Evolutionary conservation across 2,888 invertebrate genomes (phyloP).

Genomic region (Rambutsinella grinnellia): DNA sequence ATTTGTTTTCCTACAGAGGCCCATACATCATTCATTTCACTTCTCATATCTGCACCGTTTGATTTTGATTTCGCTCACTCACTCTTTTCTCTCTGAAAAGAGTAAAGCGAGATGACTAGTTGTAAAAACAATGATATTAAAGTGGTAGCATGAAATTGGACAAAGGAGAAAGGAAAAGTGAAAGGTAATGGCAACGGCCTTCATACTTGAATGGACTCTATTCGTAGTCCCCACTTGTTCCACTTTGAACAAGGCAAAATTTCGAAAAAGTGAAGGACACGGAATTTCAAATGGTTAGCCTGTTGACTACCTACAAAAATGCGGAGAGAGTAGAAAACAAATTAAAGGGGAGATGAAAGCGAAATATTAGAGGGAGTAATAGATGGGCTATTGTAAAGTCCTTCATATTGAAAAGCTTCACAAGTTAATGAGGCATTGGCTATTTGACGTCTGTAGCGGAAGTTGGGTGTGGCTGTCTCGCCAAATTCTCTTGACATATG

Average conservation of each 20-base stretch:
- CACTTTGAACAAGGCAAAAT: too few species aligned
- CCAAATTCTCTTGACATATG: too few species aligned
- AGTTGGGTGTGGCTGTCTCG: neutral
- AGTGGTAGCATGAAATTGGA: neutral
- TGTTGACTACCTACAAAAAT: neutral
- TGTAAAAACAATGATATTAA: neutral
- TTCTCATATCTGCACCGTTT: slow-evolving; percentile 16
- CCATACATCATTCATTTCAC: slow-evolving; percentile 53
- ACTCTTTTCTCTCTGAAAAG: neutral
- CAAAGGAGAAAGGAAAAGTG: slow-evolving; percentile 10
- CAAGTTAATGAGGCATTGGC: too few species aligned
- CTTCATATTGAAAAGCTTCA: too few species aligned
- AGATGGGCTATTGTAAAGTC: too few species aligned
- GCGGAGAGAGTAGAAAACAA: too few species aligned
- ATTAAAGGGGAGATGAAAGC: too few species aligned
- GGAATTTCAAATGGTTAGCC: neutral
- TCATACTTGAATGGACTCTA: slow-evolving; percentile 41
- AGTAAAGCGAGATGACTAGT: neutral
- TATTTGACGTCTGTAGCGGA: neutral
- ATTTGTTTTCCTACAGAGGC: slow-evolving; percentile 53
- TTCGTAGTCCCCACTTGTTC: slow-evolving; percentile 11
- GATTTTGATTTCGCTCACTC: neutral
- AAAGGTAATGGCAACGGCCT: slow-evolving; percentile 27
- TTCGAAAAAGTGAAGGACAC: neutral
- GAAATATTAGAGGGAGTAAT: too few species aligned